Evolutionary conservation across 2,797 vertebrate genomes (phyloP), one percentile per base, ranked within the genome.

Genomic region (Epinephelus malabaricus): DNA sequence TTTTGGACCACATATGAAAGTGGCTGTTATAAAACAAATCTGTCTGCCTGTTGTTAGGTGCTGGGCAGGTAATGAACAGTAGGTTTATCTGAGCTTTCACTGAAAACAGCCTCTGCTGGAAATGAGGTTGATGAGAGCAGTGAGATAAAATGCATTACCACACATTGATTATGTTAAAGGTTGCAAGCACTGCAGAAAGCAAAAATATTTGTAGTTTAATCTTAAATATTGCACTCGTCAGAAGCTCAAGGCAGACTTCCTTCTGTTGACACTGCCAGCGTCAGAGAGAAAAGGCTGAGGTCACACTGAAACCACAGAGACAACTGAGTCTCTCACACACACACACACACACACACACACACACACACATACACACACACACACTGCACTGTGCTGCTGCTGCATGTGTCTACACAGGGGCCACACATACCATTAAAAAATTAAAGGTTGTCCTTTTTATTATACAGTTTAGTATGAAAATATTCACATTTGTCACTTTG

Each of bases 391-490:
- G 6, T 34, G 34, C 17, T 9, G 34, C 17, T 65, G 23, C 18
- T 53, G 54, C 18, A 53, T 21, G 54, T 34, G 43, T 30, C 34
- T 34, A 34, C 34, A 34, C 8, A 34, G 34, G 34, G 34, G 7
- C 27, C n/a, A 11, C 21, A 65, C 73, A 72, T 58, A 53, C 11
- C 1, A 10, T n/a, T 40, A n/a, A 54, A 8, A 53, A 65, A 61
- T 18, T n/a, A 55, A 3, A 17, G 51, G 9, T 15, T 63, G 8
- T 6, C 8, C 6, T 34, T 53, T 78, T 69, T 40, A 49, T 25
- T 12, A 15, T 19, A 40, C 12, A 38, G 5, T 54, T 74, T 77
- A 45, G 3, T 86, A 79, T 53, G 69, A 82, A 84, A 81, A 81
- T 69, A 79, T 45, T 53, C 76, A 74, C 68, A 69, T 66, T 68